A percentile compares a stretch with the other conserved stretches of the same genome.
These are phyloP conservation scores for Nymphalis polychloros DNA, from an alignment of 2,888 invertebrate species.

Conservation along the genomic window DNA sequence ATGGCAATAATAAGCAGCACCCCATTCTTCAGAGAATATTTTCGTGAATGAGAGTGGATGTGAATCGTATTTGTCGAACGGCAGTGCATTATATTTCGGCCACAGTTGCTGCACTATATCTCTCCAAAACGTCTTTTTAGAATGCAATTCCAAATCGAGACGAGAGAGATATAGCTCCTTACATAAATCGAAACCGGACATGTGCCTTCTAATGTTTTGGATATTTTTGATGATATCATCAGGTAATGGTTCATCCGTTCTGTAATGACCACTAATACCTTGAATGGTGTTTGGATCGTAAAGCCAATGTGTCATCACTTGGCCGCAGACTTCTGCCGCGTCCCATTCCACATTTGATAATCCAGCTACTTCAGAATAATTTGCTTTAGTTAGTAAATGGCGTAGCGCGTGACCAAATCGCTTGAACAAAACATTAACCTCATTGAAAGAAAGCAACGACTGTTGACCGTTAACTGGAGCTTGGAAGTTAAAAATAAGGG, in stretches of 20 bases:
- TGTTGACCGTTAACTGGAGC: conserved; percentile 84
- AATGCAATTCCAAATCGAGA: conserved; percentile 91
- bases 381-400: conserved; percentile 90
- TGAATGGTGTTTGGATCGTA: conserved; percentile 83
- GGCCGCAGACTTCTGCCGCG: conserved; percentile 90
- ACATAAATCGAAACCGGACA: conserved; percentile 90
- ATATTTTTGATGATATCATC: conserved; percentile 84
- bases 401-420: conserved; percentile 95
- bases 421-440: conserved; percentile 88
- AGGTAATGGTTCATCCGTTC: conserved; percentile 87
- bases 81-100: conserved; percentile 90
- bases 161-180: conserved; percentile 90
- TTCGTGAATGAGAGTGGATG: conserved; percentile 92
- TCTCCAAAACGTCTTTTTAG: conserved; percentile 90
- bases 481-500: conserved; percentile 92
- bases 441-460: conserved; percentile 87
- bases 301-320: conserved; percentile 92
- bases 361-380: conserved; percentile 92
- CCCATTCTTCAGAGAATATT: conserved; percentile 92
- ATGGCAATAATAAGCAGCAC: conserved; percentile 92
- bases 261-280: conserved; percentile 87
- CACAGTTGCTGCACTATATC: conserved; percentile 89
- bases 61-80: conserved; percentile 88
- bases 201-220: conserved; percentile 84
- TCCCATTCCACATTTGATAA: conserved; percentile 96